A percentile compares a stretch with the other conserved stretches of the same genome.
Conservation (phyloP, 2,797 vertebrate genomes). For the Choloepus didactylus region DNA sequence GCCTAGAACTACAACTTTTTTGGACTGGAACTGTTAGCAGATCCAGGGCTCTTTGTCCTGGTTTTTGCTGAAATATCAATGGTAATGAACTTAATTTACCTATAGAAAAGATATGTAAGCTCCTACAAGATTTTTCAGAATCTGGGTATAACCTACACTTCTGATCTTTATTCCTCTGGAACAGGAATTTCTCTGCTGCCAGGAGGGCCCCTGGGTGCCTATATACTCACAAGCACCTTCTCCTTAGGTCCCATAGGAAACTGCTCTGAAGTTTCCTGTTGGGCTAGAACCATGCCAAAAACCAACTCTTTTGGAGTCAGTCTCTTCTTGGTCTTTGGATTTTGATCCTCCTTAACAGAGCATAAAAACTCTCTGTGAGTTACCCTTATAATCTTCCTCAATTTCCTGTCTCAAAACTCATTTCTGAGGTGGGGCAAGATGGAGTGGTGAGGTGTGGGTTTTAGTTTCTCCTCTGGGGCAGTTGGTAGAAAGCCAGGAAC, state of each 20-base stretch:
- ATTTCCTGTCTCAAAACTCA: conserved; percentile 22
- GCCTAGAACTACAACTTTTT: not conserved
- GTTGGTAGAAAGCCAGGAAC: too few relatives aligned
- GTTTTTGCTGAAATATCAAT: not conserved
- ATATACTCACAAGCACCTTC: not conserved
- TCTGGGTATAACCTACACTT: not conserved
- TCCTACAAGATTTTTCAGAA: not conserved
- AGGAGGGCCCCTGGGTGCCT: not conserved
- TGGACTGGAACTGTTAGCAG: not conserved
- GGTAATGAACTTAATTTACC: not conserved
- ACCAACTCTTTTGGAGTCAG: not conserved
- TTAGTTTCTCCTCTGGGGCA: too few relatives aligned
- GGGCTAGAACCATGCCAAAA: not conserved
- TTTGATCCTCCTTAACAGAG: not conserved
- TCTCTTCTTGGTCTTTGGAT: not conserved
- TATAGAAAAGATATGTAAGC: not conserved
- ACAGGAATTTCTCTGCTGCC: not conserved
- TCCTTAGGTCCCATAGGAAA: not conserved
- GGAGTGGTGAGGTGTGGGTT: too few relatives aligned
- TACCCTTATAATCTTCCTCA: not conserved
- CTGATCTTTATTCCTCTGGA: not conserved
- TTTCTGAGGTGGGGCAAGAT: too few relatives aligned
- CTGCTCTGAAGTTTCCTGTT: not conserved
- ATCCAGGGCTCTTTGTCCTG: not conserved
- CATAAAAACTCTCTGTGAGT: not conserved